These are phyloP conservation scores for Cavia porcellus DNA, from an alignment of 2,113 vertebrate species.

Conservation along the genomic window DNA sequence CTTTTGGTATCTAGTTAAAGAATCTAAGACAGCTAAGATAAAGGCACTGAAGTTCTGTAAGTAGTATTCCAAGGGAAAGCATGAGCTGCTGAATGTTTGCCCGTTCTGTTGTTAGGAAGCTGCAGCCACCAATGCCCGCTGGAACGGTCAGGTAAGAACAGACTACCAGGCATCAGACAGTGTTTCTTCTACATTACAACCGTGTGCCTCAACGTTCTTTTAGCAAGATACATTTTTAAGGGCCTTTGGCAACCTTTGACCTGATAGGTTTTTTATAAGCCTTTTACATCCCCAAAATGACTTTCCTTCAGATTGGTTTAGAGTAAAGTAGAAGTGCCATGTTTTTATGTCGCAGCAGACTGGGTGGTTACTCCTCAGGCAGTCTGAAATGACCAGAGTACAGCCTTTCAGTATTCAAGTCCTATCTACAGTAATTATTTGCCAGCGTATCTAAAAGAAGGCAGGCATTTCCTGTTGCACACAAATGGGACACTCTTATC, in stretches of 20 bases:
- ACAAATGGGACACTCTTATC: conserved; percentile 88
- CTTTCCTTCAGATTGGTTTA: conserved; percentile 76
- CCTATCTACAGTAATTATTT: conserved; percentile 84
- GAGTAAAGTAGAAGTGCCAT: conserved; percentile 59
- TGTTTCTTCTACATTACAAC: conserved; percentile 26
- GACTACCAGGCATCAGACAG: conserved; percentile 56
- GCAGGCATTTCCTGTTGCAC: conserved; percentile 87
- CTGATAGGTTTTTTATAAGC: conserved; percentile 66
- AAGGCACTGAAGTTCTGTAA: conserved; percentile 31
- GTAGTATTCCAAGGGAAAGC: conserved; percentile 55
- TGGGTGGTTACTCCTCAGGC: conserved; percentile 68
- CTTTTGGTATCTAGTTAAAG: conserved; percentile 51
- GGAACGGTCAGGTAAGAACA: conserved; percentile 47
- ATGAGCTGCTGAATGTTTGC: conserved; percentile 73
- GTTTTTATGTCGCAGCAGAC: conserved; percentile 12
- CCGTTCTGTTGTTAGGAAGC: conserved; percentile 54
- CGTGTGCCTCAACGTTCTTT: conserved; percentile 17
- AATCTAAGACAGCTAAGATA: conserved; percentile 64
- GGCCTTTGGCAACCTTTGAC: conserved; percentile 68
- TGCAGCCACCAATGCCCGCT: not conserved
- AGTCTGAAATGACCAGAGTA: conserved; percentile 55
- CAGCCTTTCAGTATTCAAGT: conserved; percentile 71
- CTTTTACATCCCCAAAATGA: conserved; percentile 74
- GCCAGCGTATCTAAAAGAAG: conserved; percentile 87
- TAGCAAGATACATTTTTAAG: conserved; percentile 60